Evolutionary conservation across 2,113 vertebrate genomes (phyloP).

Genomic region (Hydrochoerus hydrochaeris): DNA sequence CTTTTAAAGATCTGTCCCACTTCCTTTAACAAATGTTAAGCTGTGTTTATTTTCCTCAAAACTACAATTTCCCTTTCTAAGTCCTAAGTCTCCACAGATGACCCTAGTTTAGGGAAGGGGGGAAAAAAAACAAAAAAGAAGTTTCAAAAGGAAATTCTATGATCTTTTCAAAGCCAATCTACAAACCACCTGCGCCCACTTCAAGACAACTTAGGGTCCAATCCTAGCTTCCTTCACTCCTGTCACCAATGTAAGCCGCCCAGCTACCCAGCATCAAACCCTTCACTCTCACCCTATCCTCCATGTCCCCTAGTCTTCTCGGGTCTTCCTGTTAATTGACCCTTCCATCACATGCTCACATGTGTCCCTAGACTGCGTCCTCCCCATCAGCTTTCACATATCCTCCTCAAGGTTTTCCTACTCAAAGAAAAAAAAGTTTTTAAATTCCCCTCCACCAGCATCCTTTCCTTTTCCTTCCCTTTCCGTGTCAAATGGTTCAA

Average conservation of each 20-base stretch:
- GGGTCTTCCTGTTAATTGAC: neutral
- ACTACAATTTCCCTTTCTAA: neutral
- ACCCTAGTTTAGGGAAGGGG: neutral
- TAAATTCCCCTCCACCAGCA: neutral
- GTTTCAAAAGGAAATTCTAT: neutral
- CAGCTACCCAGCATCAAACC: neutral
- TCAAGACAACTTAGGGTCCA: neutral
- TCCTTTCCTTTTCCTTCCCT: neutral
- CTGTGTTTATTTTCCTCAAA: neutral
- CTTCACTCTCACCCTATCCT: neutral
- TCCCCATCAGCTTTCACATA: neutral
- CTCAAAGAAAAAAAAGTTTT: neutral
- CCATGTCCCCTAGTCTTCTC: neutral
- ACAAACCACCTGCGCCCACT: neutral
- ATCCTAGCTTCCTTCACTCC: neutral
- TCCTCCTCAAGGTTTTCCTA: neutral
- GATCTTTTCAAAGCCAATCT: neutral
- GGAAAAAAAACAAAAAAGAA: neutral
- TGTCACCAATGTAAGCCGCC: neutral
- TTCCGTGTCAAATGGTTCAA: neutral
- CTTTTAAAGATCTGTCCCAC: neutral
- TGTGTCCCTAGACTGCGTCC: neutral
- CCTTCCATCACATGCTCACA: neutral
- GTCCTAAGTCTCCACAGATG: conserved; percentile 11
- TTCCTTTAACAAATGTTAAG: neutral